Base-by-base conservation (phyloP, 2,888 invertebrate species). In the Macrophya alboannulata region DNA sequence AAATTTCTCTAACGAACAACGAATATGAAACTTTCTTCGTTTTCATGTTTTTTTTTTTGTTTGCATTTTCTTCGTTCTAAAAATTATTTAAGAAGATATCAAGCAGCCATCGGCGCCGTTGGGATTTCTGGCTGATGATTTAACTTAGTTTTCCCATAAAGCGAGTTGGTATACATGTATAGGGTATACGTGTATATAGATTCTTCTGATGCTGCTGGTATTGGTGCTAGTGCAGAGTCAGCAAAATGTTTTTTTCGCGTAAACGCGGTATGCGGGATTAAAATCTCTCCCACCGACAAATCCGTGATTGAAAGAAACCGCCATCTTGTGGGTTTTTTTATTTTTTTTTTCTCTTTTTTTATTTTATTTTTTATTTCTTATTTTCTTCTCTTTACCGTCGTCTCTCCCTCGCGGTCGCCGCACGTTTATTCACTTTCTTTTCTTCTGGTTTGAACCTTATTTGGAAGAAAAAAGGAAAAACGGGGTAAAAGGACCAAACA, bases 221-320 rank as follows among this genome's bases (percentile, higher is more conserved):
- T 31, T 68, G 31, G 12, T 17, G 10, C 68, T 55, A 5, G 17
- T 55, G 68, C 68, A 37, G 68, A 77, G 55, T 77, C 77, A 77
- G 77, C 79, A 3, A 81, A 81, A 21, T 12, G n/a, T 15, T 37
- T 15, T 15, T 31, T 37, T 31, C n/a, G 55, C 0, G 77, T n/a
- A 21, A 45, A n/a, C 8, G 10, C 37, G 31, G 31, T 43, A 37
- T 10, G 77, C n/a, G 31, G 79, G 62, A 81, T 81, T 81, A 81
- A 59, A 81, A 81, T 77, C 77, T 55, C 15, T 62, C 62, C 51
- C 77, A 31, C 31, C 51, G 25, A 48, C 48, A 77, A 77, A 77
- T 81, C 43, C 62, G 62, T 81, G 40, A 81, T 59, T 81, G 79
- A 81, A 81, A 81, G 79, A 62, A 81, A 81, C 79, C 79, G 43